phyloP scores from a whole-genome alignment of 2,797 vertebrate species.

The Xenopus petersii region DNA sequence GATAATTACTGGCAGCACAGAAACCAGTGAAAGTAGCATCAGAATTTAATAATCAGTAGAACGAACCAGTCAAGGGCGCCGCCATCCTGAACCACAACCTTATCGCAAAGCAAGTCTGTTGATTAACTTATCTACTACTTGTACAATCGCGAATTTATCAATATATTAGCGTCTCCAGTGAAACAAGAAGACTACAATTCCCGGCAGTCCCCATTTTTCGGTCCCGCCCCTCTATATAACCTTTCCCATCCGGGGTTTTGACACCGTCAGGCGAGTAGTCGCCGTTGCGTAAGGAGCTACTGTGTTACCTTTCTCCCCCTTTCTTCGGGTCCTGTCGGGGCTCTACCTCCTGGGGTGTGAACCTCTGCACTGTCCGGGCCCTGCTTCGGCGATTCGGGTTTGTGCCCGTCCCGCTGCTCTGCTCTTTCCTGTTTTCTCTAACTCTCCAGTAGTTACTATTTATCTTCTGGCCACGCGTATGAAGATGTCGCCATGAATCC shows the following conservation, averaged over 20 bases:
- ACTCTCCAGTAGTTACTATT: constrained; percentile 30
- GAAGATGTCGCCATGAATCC: constrained; percentile 94
- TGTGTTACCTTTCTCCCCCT: constrained; percentile 36
- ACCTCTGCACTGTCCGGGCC: constrained; percentile 57
- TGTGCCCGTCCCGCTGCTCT: constrained; percentile 51
- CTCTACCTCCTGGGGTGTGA: constrained; percentile 58
- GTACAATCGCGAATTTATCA: not conserved
- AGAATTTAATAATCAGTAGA: no score
- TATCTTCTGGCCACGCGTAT: constrained; percentile 53
- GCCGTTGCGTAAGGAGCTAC: constrained; percentile 76
- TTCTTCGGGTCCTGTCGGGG: constrained; percentile 48
- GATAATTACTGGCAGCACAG: no score
- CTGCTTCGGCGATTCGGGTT: constrained; percentile 60
- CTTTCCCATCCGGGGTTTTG: constrained; percentile 78
- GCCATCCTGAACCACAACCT: constrained; percentile 52
- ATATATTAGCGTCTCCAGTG: not conserved
- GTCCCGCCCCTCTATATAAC: constrained; percentile 47
- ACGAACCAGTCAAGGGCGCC: constrained; percentile 4
- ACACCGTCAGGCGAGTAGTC: constrained; percentile 84
- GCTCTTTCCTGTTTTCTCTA: not conserved
- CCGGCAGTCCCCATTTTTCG: constrained; percentile 12
- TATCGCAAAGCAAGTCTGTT: constrained; percentile 8
- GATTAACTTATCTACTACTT: not conserved
- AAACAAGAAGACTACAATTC: constrained; percentile 27
- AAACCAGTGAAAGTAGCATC: no score